These are phyloP conservation scores for Nemapogon koenigi DNA, from an alignment of 2,888 invertebrate genomes.

Conservation along the genomic window DNA sequence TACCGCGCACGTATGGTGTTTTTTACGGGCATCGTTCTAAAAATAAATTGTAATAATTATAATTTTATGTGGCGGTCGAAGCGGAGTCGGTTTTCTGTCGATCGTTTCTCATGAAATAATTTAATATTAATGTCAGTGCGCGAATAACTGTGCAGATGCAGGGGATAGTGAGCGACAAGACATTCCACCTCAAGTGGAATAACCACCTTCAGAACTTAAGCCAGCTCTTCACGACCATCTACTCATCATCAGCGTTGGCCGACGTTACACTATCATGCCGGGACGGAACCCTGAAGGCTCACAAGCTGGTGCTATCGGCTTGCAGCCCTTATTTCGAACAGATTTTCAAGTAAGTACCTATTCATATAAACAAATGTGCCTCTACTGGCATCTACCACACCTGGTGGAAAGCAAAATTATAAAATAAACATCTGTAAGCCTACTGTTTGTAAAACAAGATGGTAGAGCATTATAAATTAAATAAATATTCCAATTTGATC, in stretches of 20 bases:
- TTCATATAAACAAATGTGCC: too few relatives aligned
- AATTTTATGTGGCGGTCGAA: conserved; percentile 64
- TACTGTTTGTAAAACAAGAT: too few relatives aligned
- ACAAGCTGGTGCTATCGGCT: conserved; percentile 76
- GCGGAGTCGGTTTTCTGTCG: conserved; percentile 57
- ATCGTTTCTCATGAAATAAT: conserved; percentile 34
- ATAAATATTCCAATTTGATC: too few relatives aligned
- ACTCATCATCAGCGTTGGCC: conserved; percentile 72
- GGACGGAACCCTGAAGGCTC: conserved; percentile 73
- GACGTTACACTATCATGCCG: conserved; percentile 76
- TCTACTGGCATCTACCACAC: too few relatives aligned
- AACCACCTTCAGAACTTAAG: conserved; percentile 76
- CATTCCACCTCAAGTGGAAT: conserved; percentile 75
- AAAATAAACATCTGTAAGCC: too few relatives aligned
- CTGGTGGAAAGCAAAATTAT: too few relatives aligned
- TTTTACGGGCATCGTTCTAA: conserved; percentile 66
- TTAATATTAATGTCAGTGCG: conserved; percentile 19
- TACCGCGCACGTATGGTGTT: conserved; percentile 66
- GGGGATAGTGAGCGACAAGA: conserved; percentile 68
- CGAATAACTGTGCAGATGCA: conserved; percentile 59
- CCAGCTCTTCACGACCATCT: conserved; percentile 71
- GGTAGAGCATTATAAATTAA: too few relatives aligned
- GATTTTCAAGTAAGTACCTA: conserved; percentile 69
- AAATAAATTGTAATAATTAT: conserved; percentile 67
- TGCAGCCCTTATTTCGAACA: conserved; percentile 80